A percentile compares a stretch with the other conserved stretches of the same genome.
Evolutionary conservation across 2,113 vertebrate genomes (phyloP).

Genomic region (Ondatra zibethicus): DNA sequence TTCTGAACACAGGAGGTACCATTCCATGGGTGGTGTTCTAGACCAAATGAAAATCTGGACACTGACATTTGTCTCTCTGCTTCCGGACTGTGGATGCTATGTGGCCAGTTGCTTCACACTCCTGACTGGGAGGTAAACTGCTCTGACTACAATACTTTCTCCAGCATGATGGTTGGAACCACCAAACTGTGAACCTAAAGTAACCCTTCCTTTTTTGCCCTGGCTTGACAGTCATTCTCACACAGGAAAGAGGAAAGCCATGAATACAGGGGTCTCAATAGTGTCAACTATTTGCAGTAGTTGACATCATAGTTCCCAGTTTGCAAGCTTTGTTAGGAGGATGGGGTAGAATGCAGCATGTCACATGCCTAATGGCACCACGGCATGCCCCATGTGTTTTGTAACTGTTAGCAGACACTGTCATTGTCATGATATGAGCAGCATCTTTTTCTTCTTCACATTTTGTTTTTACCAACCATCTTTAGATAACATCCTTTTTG

Average conservation of each 20-base stretch:
- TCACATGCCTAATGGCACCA: fast-evolving
- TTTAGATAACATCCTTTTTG: not conserved
- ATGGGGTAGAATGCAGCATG: not conserved
- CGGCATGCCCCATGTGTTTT: not conserved
- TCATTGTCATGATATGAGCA: not conserved
- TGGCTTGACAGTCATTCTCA: not conserved
- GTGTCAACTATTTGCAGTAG: too few relatives aligned
- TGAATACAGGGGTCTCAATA: not conserved
- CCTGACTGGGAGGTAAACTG: not conserved
- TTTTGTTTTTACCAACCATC: not conserved
- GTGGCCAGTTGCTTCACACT: not conserved
- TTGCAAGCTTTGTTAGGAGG: not conserved
- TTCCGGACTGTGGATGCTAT: not conserved
- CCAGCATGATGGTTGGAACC: not conserved
- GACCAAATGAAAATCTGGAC: not conserved
- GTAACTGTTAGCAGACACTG: not conserved
- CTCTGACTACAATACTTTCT: not conserved
- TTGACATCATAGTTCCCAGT: too few relatives aligned
- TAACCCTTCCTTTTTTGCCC: not conserved
- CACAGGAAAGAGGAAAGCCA: not conserved
- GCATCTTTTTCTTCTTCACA: not conserved
- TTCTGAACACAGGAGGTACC: not conserved
- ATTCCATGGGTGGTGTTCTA: not conserved
- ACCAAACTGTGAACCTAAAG: not conserved
- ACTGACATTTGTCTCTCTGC: not conserved